These are phyloP conservation scores for Danio kyathit DNA, from an alignment of 2,797 vertebrate genomes.

Conservation along the genomic window DNA sequence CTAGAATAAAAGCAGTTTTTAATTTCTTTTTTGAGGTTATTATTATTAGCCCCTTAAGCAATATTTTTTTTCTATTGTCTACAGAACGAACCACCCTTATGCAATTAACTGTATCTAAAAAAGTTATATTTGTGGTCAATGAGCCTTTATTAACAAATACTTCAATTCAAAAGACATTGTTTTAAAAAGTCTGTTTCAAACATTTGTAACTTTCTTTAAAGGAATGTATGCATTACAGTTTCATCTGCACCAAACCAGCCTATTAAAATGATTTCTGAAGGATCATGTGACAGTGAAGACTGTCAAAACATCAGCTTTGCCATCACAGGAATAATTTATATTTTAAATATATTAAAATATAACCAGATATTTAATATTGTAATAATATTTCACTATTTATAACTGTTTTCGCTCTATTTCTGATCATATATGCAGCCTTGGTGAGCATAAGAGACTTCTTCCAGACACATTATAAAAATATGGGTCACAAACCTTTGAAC, in stretches of 20 bases:
- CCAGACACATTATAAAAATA: not conserved
- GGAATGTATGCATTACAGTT: not conserved
- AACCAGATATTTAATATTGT: not conserved
- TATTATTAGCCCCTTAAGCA: too few relatives aligned
- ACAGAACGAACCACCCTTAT: too few relatives aligned
- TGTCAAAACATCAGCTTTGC: not conserved
- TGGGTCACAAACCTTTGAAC: not conserved
- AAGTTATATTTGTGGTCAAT: constrained; percentile 1
- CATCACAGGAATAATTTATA: not conserved
- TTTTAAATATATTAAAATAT: not conserved
- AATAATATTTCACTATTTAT: not conserved
- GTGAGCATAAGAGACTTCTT: too few relatives aligned
- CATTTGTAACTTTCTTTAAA: not conserved
- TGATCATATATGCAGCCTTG: not conserved
- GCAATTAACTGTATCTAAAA: too few relatives aligned
- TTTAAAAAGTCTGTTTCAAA: not conserved
- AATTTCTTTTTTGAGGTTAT: too few relatives aligned
- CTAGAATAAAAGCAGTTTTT: too few relatives aligned
- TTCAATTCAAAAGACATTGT: not conserved
- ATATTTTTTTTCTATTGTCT: too few relatives aligned
- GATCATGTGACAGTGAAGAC: not conserved
- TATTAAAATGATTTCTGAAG: not conserved
- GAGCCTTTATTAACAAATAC: not conserved
- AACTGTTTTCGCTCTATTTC: not conserved
- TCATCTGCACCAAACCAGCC: not conserved